Conservation (phyloP, 2,113 vertebrate genomes). For the Myiozetetes cayanensis region DNA sequence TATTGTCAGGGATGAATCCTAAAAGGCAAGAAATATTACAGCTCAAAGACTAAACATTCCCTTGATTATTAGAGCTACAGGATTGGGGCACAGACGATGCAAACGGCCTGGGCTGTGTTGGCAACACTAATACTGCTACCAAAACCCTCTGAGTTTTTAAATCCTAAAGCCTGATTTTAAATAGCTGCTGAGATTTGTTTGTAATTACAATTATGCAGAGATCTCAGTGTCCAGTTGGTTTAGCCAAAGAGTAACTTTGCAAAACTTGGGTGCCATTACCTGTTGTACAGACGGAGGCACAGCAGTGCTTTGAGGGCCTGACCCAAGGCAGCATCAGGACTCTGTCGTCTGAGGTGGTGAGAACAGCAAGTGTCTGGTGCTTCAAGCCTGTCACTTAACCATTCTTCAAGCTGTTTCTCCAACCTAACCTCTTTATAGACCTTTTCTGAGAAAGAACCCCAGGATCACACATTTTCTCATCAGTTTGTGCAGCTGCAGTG, state of each 20-base stretch:
- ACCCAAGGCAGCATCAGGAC: background rate
- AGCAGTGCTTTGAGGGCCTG: background rate
- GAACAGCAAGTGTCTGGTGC: background rate
- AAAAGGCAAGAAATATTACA: constrained; percentile 46
- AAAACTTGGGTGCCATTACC: background rate
- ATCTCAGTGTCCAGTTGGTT: background rate
- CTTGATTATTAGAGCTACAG: background rate
- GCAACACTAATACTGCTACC: background rate
- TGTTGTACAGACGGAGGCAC: background rate
- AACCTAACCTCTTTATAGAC: background rate
- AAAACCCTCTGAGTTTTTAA: background rate
- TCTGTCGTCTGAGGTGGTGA: background rate
- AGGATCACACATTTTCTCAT: background rate
- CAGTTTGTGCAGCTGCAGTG: background rate
- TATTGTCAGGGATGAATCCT: constrained; percentile 74
- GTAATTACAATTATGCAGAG: background rate
- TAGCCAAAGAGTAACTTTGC: background rate
- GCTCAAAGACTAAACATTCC: constrained; percentile 25
- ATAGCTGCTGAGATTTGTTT: background rate
- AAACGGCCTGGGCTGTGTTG: background rate
- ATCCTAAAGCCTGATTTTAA: background rate
- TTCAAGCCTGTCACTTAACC: background rate
- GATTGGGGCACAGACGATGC: background rate
- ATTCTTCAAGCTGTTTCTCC: background rate
- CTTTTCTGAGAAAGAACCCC: background rate